Conservation (phyloP, 2,113 vertebrate genomes). For the Piprites chloris region DNA sequence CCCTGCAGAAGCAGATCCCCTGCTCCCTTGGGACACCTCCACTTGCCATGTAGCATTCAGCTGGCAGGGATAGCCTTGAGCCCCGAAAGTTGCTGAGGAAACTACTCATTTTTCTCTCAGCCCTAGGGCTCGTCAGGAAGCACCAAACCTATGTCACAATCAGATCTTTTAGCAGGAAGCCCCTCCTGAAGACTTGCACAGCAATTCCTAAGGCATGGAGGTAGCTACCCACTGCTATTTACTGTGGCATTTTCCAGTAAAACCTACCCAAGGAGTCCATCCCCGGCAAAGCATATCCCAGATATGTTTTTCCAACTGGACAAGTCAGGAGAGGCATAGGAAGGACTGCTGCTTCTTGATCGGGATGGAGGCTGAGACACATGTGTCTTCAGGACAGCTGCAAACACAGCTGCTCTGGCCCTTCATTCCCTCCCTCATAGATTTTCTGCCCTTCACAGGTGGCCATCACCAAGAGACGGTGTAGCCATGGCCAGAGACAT, state of each 20-base stretch:
- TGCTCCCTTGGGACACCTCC: neutral
- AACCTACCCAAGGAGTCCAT: neutral
- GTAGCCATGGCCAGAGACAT: neutral
- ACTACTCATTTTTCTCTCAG: neutral
- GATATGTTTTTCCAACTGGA: neutral
- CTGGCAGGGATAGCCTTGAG: rapidly evolving
- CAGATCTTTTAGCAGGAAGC: neutral
- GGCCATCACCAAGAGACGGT: neutral
- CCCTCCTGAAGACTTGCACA: neutral
- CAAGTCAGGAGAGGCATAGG: neutral
- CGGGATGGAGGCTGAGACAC: neutral
- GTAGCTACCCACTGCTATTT: neutral
- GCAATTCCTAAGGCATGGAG: neutral
- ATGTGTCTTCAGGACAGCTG: neutral
- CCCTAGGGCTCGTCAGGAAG: neutral
- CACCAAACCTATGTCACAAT: neutral
- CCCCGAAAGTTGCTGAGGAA: rapidly evolving
- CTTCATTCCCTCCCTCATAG: neutral
- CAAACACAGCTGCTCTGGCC: rapidly evolving
- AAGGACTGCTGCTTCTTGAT: neutral
- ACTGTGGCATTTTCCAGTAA: neutral
- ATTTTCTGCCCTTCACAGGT: neutral
- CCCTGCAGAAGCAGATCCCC: neutral
- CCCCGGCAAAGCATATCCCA: neutral
- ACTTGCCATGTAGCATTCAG: rapidly evolving